phyloP scores from a whole-genome alignment of 1,140 invertebrate species.

The Leptoteleia sp. region DNA sequence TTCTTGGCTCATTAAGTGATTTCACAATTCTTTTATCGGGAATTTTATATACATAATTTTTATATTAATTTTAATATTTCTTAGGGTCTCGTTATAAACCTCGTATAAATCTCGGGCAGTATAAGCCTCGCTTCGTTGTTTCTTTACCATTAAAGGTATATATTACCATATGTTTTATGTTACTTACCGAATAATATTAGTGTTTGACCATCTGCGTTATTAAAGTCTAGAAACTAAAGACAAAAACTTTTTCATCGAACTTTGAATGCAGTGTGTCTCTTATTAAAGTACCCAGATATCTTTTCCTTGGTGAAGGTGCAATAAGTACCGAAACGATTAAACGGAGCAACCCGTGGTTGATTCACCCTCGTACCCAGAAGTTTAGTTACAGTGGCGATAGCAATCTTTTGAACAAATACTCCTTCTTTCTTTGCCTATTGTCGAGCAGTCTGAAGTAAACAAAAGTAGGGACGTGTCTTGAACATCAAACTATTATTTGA shows the following conservation, averaged over 20 bases:
- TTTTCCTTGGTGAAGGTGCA: conserved; percentile 49
- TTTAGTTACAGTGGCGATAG: conserved; percentile 67
- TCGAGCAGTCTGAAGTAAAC: conserved; percentile 49
- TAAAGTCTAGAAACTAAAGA: conserved; percentile 25
- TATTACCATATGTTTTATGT: too few species aligned
- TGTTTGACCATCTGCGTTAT: conserved; percentile 1
- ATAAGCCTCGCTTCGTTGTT: too few species aligned
- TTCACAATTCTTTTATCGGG: too few species aligned
- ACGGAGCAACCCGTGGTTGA: conserved; percentile 66
- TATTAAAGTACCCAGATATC: conserved; percentile 59
- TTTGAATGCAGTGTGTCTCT: conserved; percentile 54
- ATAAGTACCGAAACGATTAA: conserved; percentile 68
- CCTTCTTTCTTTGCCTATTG: conserved; percentile 59
- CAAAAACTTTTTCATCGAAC: conserved; percentile 22
- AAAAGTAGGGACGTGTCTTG: conserved; percentile 64
- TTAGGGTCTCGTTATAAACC: too few species aligned
- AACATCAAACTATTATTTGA: conserved; percentile 64
- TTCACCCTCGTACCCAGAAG: conserved; percentile 65
- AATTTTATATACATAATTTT: too few species aligned
- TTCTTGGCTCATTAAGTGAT: too few species aligned
- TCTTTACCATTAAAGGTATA: too few species aligned
- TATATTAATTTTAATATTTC: too few species aligned
- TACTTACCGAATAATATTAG: conserved; percentile 1
- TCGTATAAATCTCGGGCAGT: too few species aligned
- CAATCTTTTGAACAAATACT: conserved; percentile 69